Evolutionary conservation across 2,797 vertebrate genomes (phyloP), one percentile per base, ranked within the genome.

Genomic region (Crocodylus rhombifer): DNA sequence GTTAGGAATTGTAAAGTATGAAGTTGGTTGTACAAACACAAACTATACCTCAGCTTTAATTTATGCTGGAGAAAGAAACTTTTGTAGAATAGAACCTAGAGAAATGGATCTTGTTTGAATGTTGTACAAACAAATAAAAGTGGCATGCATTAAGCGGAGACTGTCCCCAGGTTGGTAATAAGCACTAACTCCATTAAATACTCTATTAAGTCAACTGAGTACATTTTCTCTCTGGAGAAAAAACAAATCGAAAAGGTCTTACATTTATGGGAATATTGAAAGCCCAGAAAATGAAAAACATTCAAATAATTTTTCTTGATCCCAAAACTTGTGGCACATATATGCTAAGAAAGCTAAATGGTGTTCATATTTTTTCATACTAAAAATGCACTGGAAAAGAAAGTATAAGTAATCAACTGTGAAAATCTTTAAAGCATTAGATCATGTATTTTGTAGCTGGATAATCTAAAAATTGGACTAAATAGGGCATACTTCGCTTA

Each of bases 391-490:
- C 56, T 77, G 71, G 86, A 84, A 96, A 86, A 90, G 65, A 90
- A 55, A 86, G n/a, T 77, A 94, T 78, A 91, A 95, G 33, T 88
- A 91, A 65, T 91, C 55, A 87, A 12, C 64, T 16, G 82, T 91
- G 75, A 95, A 92, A 96, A 94, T 96, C 88, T 89, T 94, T 83
- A 84, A 51, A 95, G 94, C 36, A 75, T 91, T 95, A 95, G 90
- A 83, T 97, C 91, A 95, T 92, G 92, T 95, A 42, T 91, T 94
- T 91, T 73, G 56, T 61, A 94, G 77, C 18, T 77, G 20, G 89
- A 78, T 75, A 74, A 79, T 89, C 80, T 71, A 93, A 94, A 92
- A 88, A 84, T 28, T 23, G 95, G 23, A 71, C 28, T 36, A 84
- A 91, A 90, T 71, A 51, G 42, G 42, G n/a, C 61, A 82, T 73